Percentiles rank a stretch among this genome's conserved stretches.
These are phyloP conservation scores for Caenorhabditis elegans DNA, from an alignment of 1,140 invertebrate genomes.

Conservation along the genomic window DNA sequence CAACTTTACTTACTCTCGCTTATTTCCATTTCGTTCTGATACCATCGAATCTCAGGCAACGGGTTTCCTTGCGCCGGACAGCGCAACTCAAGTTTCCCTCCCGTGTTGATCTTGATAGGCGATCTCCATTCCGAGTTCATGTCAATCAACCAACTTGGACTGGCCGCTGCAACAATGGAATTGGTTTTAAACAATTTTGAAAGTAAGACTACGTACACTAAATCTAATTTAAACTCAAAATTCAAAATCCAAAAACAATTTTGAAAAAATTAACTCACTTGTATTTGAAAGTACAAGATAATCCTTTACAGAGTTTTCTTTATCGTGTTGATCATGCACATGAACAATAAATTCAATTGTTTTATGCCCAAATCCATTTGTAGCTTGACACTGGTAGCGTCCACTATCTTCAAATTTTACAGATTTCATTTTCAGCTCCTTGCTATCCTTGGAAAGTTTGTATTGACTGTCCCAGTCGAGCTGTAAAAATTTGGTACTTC, in stretches of 20 bases:
- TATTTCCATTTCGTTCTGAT: constrained; percentile 44
- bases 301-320: constrained; percentile 19
- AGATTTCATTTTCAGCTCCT: constrained; percentile 47
- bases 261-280: not conserved
- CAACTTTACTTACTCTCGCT: not conserved
- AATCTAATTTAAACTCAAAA: not conserved
- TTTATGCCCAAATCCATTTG: constrained; percentile 48
- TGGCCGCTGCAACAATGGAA: constrained; percentile 17
- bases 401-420: constrained; percentile 46
- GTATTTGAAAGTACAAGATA: constrained; percentile 37
- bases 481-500: constrained; percentile 34
- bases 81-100: constrained; percentile 47
- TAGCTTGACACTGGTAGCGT: constrained; percentile 46
- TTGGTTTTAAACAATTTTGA: not conserved
- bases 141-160: constrained; percentile 47
- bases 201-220: too few species aligned
- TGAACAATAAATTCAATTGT: constrained; percentile 45
- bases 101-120: constrained; percentile 41
- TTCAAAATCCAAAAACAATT: not conserved
- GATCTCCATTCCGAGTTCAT: constrained; percentile 33
- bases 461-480: constrained; percentile 47
- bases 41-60: constrained; percentile 48
- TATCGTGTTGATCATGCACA: constrained; percentile 42
- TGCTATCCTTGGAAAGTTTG: constrained; percentile 38
- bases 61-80: constrained; percentile 49